Conservation (phyloP, 2,888 invertebrate genomes). For the Drosophila ustulata region DNA sequence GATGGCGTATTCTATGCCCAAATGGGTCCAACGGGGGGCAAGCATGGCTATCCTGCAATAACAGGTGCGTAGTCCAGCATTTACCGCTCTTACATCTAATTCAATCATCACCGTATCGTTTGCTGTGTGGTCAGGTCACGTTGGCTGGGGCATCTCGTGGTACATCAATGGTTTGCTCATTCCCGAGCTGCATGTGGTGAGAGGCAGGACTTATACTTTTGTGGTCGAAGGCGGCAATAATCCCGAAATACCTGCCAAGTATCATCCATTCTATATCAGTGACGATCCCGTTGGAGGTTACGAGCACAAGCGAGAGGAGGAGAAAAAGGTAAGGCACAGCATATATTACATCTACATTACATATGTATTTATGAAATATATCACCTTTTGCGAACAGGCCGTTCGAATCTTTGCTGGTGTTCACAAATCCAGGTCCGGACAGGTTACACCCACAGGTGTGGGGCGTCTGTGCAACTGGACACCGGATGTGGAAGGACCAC, state of each 20-base stretch:
- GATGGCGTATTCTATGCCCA: constrained; percentile 97
- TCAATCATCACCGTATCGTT: background rate
- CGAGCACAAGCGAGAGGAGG: constrained; percentile 92
- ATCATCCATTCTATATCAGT: constrained; percentile 97
- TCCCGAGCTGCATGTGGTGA: constrained; percentile 95
- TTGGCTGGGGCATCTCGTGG: constrained; percentile 97
- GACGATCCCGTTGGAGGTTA: constrained; percentile 96
- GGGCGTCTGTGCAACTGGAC: constrained; percentile 96
- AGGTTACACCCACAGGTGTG: constrained; percentile 90
- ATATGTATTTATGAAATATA: background rate
- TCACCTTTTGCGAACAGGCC: constrained; percentile 86
- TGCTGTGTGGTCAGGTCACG: constrained; percentile 89
- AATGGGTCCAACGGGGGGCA: constrained; percentile 96
- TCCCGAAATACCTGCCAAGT: constrained; percentile 91
- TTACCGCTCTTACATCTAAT: too few species aligned
- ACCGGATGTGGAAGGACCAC: constrained; percentile 89
- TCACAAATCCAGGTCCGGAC: constrained; percentile 89
- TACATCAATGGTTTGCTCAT: constrained; percentile 97
- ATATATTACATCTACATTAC: background rate
- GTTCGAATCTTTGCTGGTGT: constrained; percentile 94
- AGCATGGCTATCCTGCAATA: constrained; percentile 94
- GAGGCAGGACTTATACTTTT: constrained; percentile 94
- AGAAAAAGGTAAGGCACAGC: constrained; percentile 86
- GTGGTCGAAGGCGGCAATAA: constrained; percentile 94
- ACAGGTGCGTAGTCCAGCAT: constrained; percentile 87